Evolutionary conservation across 2,113 vertebrate species (phyloP), one percentile per base, ranked within the genome.

Genomic region (Burhinus bistriatus): DNA sequence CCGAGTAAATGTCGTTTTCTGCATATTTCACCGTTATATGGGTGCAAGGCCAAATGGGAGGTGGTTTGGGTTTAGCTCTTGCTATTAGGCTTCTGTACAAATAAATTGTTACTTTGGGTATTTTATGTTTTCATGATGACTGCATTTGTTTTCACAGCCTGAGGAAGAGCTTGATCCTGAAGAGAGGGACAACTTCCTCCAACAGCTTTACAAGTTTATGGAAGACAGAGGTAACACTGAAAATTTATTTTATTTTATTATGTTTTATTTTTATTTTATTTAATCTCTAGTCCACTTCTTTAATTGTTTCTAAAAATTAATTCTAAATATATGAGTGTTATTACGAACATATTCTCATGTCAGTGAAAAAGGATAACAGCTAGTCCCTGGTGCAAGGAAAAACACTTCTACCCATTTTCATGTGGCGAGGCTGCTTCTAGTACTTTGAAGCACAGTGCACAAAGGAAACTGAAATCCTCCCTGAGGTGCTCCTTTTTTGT

Each of bases 201-300:
- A 99, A 97, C 99, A 99, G 98, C 99, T 99, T 84, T 99, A 99
- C 97, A 99, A 99, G 98, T 99, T 99, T 98, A 99, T 99, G 99
- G 99, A 99, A 98, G 99, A 99, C 98, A 98, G 99, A 99, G 99
- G 96, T 97, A 96, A 79, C 10, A 19, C 30, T 44, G 30, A 45
- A 34, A 40, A 40, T 40, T 40, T 40, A 40, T 40, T 40, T 40
- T 40, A 40, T 40, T 40, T 68, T 40, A 15, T 62, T 11, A 9
- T 58, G 44, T 32, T 42, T 52, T 9, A 26, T 30, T 9, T 9
- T 51, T 73, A 54, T 49, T n/a, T 23, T 27, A 68, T 47, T 38
- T 30, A 25, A 59, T 54, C 5, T 62, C 22, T 25, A 23, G 13
- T 40, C n/a, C 12, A 7, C 29, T 61, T 71, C 71, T 82, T 4